Percentiles rank a stretch among this genome's conserved stretches.
phyloP scores from a whole-genome alignment of 1,140 invertebrate genomes.

The Meloidogyne exigua region DNA sequence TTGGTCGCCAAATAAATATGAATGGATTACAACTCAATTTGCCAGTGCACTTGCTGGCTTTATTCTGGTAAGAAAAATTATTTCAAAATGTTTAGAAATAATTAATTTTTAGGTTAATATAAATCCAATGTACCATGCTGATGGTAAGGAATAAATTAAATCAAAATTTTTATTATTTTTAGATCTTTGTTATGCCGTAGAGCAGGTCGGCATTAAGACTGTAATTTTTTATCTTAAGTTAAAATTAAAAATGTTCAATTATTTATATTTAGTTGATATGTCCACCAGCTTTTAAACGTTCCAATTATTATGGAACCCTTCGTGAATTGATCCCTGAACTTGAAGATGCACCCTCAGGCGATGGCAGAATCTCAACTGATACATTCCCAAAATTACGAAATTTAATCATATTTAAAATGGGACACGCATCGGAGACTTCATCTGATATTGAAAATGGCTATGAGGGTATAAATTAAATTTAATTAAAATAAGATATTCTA shows the following conservation, averaged over 20 bases:
- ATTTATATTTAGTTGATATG: constrained; percentile 45
- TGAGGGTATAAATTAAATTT: background rate
- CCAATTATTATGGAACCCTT: constrained; percentile 56
- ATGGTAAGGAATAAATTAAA: constrained; percentile 23
- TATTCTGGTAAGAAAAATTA: constrained; percentile 70
- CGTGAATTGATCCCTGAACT: constrained; percentile 57
- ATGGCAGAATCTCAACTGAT: constrained; percentile 44
- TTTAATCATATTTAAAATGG: constrained; percentile 61
- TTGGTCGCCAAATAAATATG: constrained; percentile 80
- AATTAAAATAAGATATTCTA: background rate
- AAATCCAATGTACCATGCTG: constrained; percentile 78
- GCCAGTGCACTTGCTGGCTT: constrained; percentile 79
- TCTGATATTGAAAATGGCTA: constrained; percentile 6
- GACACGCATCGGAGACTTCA: constrained; percentile 33
- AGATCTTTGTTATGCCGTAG: constrained; percentile 78
- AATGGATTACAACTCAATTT: constrained; percentile 77
- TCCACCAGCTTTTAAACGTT: constrained; percentile 59
- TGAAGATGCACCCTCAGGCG: constrained; percentile 36
- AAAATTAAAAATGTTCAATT: background rate
- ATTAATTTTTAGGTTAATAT: constrained; percentile 67
- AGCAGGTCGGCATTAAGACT: constrained; percentile 70
- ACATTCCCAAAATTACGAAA: constrained; percentile 56
- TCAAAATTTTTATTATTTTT: background rate
- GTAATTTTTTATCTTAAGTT: constrained; percentile 1
- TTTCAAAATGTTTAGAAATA: background rate